Percentiles rank a stretch among this genome's conserved stretches.
phyloP scores from a whole-genome alignment of 2,797 vertebrate species.

The Sebastiscus tertius region DNA sequence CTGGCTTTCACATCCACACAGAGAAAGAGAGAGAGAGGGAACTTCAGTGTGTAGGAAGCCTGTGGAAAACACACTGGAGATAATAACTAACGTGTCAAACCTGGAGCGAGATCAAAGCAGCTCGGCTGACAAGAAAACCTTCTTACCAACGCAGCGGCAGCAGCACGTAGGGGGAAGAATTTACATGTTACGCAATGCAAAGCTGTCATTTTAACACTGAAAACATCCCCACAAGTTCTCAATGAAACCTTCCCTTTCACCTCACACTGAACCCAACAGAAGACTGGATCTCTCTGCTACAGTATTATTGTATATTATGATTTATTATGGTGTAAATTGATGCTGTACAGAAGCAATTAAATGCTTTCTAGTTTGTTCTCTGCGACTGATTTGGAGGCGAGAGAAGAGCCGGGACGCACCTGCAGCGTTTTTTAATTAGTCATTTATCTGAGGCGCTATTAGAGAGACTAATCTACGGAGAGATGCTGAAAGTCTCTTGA shows the following conservation, averaged over 20 bases:
- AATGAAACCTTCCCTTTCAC: slow-evolving; percentile 8
- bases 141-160: slow-evolving; percentile 1
- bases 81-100: slow-evolving; percentile 62
- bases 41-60: slow-evolving; percentile 43
- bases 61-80: slow-evolving; percentile 49
- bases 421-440: slow-evolving; percentile 64
- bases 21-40: neutral
- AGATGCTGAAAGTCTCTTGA: slow-evolving; percentile 26
- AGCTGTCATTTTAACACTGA: slow-evolving; percentile 41
- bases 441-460: slow-evolving; percentile 23
- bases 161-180: neutral
- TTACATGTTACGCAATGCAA: slow-evolving; percentile 41
- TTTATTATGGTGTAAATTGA: slow-evolving; percentile 3
- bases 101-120: slow-evolving; percentile 67
- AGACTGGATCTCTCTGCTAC: neutral
- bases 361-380: slow-evolving; percentile 26
- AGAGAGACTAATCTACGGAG: slow-evolving; percentile 29
- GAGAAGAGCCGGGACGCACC: slow-evolving; percentile 24
- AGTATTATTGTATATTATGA: neutral
- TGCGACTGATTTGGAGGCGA: slow-evolving; percentile 17
- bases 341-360: slow-evolving; percentile 17
- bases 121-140: slow-evolving; percentile 41
- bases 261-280: slow-evolving; percentile 10
- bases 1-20: slow-evolving; percentile 30
- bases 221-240: slow-evolving; percentile 23